A percentile compares a stretch with the other conserved stretches of the same genome.
Evolutionary conservation across 2,113 vertebrate genomes (phyloP).

Genomic region (Forbesichthys papilliferus): DNA sequence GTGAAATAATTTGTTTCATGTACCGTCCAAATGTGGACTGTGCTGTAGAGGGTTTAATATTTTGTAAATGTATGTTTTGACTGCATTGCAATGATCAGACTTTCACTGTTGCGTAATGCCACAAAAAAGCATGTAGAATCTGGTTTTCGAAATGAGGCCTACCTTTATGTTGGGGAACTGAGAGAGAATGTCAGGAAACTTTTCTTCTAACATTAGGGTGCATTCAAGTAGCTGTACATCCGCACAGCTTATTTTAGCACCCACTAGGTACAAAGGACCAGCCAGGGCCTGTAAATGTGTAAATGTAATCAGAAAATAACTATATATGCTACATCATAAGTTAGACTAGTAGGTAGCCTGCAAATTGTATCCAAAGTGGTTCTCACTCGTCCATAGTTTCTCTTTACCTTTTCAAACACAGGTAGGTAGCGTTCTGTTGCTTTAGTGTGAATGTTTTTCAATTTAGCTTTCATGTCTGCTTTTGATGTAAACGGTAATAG

Average conservation of each 20-base stretch:
- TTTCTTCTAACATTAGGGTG: conserved; percentile 86
- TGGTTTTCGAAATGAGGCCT: conserved; percentile 11
- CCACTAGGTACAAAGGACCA: conserved; percentile 81
- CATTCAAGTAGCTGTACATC: conserved; percentile 86
- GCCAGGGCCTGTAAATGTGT: conserved; percentile 74
- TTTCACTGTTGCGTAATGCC: neutral
- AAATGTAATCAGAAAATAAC: neutral
- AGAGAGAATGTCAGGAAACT: conserved; percentile 69
- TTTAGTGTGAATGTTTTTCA: conserved; percentile 71
- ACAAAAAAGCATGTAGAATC: too few relatives aligned
- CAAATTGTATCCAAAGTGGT: too few relatives aligned
- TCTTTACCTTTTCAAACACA: conserved; percentile 85
- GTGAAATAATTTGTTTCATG: too few relatives aligned
- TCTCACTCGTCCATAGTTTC: too few relatives aligned
- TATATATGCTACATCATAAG: too few relatives aligned
- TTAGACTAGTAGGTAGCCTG: too few relatives aligned
- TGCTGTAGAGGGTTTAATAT: too few relatives aligned
- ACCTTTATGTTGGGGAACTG: conserved; percentile 85
- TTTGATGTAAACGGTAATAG: conserved; percentile 66
- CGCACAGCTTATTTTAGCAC: conserved; percentile 83
- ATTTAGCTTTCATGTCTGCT: conserved; percentile 67
- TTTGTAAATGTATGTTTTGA: too few relatives aligned
- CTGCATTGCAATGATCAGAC: neutral
- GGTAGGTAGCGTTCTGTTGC: conserved; percentile 82
- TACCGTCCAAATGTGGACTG: too few relatives aligned